Evolutionary conservation across 2,797 vertebrate species (phyloP).

Genomic region (Falco cherrug): DNA sequence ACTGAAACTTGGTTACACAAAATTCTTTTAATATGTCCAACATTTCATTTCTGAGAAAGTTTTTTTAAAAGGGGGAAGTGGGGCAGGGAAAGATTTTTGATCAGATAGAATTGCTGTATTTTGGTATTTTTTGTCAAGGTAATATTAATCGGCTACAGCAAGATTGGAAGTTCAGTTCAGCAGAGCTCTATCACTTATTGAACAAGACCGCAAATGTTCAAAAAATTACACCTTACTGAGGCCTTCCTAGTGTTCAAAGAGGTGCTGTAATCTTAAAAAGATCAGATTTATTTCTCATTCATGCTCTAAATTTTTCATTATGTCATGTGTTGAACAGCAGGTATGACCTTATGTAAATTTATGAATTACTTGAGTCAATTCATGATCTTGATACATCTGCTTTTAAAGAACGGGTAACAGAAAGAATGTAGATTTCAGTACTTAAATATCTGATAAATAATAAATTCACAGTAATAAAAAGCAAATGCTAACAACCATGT

Average conservation of each 20-base stretch:
- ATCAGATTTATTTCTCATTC: neutral
- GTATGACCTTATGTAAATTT: accelerated
- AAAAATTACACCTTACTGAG: neutral
- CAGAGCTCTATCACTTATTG: neutral
- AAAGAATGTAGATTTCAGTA: neutral
- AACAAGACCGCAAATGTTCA: neutral
- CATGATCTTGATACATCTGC: neutral
- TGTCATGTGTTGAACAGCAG: neutral
- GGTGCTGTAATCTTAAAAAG: neutral
- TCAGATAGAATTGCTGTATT: neutral
- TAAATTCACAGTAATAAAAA: neutral
- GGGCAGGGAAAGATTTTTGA: neutral
- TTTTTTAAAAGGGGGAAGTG: accelerated
- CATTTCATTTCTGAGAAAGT: neutral
- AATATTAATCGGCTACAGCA: neutral
- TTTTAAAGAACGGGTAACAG: neutral
- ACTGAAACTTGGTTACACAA: neutral
- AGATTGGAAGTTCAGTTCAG: neutral
- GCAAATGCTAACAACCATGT: neutral
- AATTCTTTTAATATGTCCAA: neutral
- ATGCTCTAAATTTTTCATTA: neutral
- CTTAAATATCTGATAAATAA: neutral
- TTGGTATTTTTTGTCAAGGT: neutral
- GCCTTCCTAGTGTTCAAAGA: neutral
- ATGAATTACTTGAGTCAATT: neutral